A percentile compares a stretch with the other conserved stretches of the same genome.
Conservation (phyloP, 2,113 vertebrate genomes). For the Apteryx owenii region DNA sequence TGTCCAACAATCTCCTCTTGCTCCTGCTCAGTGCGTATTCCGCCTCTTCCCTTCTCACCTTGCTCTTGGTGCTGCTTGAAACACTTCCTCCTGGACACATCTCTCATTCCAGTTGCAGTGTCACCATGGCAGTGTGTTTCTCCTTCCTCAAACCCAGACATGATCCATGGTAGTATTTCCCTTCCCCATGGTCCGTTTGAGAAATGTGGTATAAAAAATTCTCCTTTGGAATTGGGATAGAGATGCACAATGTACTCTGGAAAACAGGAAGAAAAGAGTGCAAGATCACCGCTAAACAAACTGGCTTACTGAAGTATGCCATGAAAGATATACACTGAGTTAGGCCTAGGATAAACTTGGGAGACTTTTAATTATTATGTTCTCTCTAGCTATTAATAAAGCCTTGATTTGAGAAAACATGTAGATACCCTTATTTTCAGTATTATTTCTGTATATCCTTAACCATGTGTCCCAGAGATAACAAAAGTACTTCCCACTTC, state of each 20-base stretch:
- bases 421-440: background rate
- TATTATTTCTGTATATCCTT: background rate
- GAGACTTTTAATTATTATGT: background rate
- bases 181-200: background rate
- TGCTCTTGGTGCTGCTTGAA: background rate
- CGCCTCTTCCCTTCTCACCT: background rate
- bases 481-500: background rate
- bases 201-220: background rate
- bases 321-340: background rate
- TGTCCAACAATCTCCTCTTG: background rate
- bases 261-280: background rate
- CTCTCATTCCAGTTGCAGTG: background rate
- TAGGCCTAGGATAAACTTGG: background rate
- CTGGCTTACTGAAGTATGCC: background rate
- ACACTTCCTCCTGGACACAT: background rate
- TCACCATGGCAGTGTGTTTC: background rate
- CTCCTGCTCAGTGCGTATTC: background rate
- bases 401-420: background rate
- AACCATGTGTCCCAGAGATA: background rate
- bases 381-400: background rate
- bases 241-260: background rate
- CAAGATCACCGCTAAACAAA: background rate
- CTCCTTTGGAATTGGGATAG: background rate
- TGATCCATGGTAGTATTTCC: background rate
- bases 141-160: rapidly evolving